phyloP scores from a whole-genome alignment of 2,797 vertebrate genomes.

The Lepidocolaptes lacrymiger region DNA sequence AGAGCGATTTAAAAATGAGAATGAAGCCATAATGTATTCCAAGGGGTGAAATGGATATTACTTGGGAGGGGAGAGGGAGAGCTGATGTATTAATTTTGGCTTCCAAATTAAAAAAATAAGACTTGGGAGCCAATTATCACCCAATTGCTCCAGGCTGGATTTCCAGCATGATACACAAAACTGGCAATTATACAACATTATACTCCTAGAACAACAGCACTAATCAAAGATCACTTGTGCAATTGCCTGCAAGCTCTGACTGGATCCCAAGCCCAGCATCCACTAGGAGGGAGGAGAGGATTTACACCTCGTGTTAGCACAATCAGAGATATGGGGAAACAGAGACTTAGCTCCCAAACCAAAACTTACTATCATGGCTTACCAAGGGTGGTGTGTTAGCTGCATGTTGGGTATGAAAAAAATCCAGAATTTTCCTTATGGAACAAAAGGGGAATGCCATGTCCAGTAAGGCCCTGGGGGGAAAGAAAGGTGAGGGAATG shows the following conservation, averaged over 20 bases:
- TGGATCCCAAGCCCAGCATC: not conserved
- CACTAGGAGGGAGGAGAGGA: not conserved
- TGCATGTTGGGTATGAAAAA: not conserved
- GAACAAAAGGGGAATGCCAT: not conserved
- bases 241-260: not conserved
- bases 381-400: not conserved
- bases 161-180: not conserved
- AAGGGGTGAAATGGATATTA: not conserved
- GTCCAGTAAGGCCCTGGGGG: too few species aligned
- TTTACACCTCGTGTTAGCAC: not conserved
- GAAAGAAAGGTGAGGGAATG: not conserved
- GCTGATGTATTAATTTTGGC: not conserved
- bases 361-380: not conserved
- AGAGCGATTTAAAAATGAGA: slow-evolving; percentile 31
- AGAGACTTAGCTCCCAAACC: not conserved
- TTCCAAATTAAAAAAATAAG: not conserved
- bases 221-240: not conserved
- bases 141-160: not conserved
- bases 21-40: slow-evolving; percentile 4
- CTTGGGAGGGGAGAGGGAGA: accelerated
- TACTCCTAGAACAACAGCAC: not conserved
- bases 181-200: not conserved
- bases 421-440: not conserved
- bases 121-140: not conserved
- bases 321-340: not conserved